Base-by-base conservation (phyloP, 2,797 vertebrate species). In the Buphagus erythrorhynchus region DNA sequence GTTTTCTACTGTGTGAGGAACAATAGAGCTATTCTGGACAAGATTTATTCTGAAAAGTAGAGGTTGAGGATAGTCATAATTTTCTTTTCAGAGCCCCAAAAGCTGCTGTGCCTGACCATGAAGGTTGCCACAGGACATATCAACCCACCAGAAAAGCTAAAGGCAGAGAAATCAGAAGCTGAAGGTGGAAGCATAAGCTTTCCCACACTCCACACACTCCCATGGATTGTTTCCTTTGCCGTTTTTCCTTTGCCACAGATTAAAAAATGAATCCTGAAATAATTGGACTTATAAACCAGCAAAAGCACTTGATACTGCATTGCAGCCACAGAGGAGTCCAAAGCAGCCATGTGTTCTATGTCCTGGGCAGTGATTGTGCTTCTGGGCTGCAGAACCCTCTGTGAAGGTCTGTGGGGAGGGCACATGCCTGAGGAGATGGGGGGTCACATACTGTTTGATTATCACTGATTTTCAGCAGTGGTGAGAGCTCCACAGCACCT, bases 11-110 rank as follows among this genome's bases (percentile, higher is more conserved):
- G 73, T 84, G 85, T 88, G 59, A 86, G 77, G 69, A 96, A 94
- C 92, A 97, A 96, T 90, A 93, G 87, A 81, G 46, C 88, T 94
- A 65, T 95, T 95, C 54, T 91, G 69, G 87, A 93, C 79, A 84
- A 93, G 65, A 84, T 86, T 96, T 95, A 69, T 75, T 86, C 85
- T 86, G 69, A 86, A 90, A 94, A 78, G 55, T 45, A 84, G 76
- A 95, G 51, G 33, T 73, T 88, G 80, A 91, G 62, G 73, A 92
- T 94, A 96, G 69, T 88, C 59, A 76, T 86, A 46, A 75, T 94
- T 95, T 96, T 92, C 89, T 92, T 95, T 93, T 95, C 79, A 94
- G 85, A 90, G 55, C 57, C 63, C 35, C 55, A 89, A 81, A 87
- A 87, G 29, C 69, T 88, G 80, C 75, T 88, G 51, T 72, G 88